Percentiles rank a stretch among this genome's conserved stretches.
phyloP scores from a whole-genome alignment of 2,888 invertebrate species.

The Cylindroiulus punctatus region DNA sequence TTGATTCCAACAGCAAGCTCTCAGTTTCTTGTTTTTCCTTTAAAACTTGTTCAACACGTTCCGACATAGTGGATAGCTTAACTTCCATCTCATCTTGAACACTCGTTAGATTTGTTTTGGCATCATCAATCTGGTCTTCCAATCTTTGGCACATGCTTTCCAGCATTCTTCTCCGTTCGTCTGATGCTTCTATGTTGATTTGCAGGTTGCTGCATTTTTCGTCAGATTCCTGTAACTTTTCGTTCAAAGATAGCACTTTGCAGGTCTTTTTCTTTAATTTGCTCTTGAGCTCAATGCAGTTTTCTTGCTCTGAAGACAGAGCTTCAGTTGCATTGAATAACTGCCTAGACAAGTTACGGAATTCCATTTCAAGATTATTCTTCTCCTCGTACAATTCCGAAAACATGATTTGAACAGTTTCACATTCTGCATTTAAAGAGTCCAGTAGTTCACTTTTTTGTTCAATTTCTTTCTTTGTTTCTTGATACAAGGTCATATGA shows the following conservation, averaged over 20 bases:
- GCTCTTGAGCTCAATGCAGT: not conserved
- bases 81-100: conserved; percentile 5
- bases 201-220: not conserved
- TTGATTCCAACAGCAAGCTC: not conserved
- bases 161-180: not conserved
- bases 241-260: not conserved
- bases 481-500: not conserved
- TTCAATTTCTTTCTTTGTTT: conserved; percentile 27
- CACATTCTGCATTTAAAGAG: not conserved
- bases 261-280: not conserved
- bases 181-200: not conserved
- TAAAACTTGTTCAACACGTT: not conserved
- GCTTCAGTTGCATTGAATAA: conserved; percentile 25
- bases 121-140: not conserved
- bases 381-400: conserved; percentile 48
- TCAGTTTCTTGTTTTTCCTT: conserved; percentile 1
- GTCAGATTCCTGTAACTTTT: not conserved
- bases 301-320: not conserved
- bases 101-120: not conserved
- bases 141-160: conserved; percentile 6
- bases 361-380: conserved; percentile 30
- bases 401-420: conserved; percentile 17
- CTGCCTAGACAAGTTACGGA: conserved; percentile 1
- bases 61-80: conserved; percentile 14
- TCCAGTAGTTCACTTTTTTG: not conserved